These are phyloP conservation scores for Euphydryas editha DNA, from an alignment of 2,888 invertebrate species.

Conservation along the genomic window DNA sequence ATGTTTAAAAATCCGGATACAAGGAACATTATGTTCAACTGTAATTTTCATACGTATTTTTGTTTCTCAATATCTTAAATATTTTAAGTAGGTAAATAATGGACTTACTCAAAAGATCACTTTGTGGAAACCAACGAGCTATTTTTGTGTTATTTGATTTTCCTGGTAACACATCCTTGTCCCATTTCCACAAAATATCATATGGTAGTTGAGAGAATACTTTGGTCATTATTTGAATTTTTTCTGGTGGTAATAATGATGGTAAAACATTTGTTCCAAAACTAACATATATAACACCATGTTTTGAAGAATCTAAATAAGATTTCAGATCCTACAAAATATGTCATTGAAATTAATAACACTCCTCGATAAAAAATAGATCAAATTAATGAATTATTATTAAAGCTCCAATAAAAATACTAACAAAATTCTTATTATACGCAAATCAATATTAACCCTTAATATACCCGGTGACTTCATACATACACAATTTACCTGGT, in stretches of 20 bases:
- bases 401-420: no score
- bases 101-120: constrained; percentile 64
- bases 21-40: no score
- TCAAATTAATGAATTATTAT: no score
- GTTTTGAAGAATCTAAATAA: not conserved
- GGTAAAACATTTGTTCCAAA: constrained; percentile 69
- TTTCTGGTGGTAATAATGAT: constrained; percentile 55
- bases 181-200: constrained; percentile 74
- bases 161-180: constrained; percentile 59
- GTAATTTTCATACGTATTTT: no score
- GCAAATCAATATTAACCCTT: no score
- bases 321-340: not conserved
- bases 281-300: constrained; percentile 47
- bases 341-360: not conserved
- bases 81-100: no score
- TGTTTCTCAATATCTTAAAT: no score
- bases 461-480: no score
- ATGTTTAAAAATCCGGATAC: no score
- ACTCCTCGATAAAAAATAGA: no score
- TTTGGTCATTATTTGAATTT: constrained; percentile 53
- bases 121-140: constrained; percentile 75
- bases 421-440: no score
- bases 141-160: constrained; percentile 64
- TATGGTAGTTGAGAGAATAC: constrained; percentile 69
- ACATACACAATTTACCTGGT: no score